Base-by-base conservation (phyloP, 1,140 invertebrate genomes). In the Listronotus bonariensis region DNA sequence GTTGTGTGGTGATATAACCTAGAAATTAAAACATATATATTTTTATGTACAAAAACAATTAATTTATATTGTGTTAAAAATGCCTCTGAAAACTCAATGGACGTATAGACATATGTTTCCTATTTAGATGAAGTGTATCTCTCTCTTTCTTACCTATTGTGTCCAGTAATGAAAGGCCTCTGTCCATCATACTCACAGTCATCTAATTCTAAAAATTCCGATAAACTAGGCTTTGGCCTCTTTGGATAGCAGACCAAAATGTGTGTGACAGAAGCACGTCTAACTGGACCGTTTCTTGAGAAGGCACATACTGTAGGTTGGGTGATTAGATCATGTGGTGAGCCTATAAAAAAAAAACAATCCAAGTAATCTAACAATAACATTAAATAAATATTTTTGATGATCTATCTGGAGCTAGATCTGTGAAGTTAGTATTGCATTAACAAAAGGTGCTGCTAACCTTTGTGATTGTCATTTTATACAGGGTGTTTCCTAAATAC, bases 1-100 rank as follows among this genome's bases (percentile, higher is more conserved):
- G 90, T 89, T 5, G 95, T 95, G 75, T 97, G 95, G 75, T 96
- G 95, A 78, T 98, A 98, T 36, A 97, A 80, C 76, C 93, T 86
- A 42, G 9, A 3, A 51, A 38, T n/a, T 26, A 26, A 26, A 26
- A 26, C 2, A 26, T 3, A 26, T 26, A 26, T 1, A 26, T 26
- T n/a, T n/a, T n/a, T n/a, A n/a, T n/a, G n/a, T n/a, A n/a, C n/a
- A n/a, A n/a, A n/a, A n/a, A n/a, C n/a, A n/a, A n/a, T n/a, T n/a
- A n/a, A n/a, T n/a, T n/a, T n/a, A n/a, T n/a, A n/a, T n/a, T n/a
- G n/a, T n/a, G n/a, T n/a, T n/a, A n/a, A n/a, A n/a, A n/a, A n/a
- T n/a, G n/a, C n/a, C n/a, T n/a, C n/a, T n/a, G n/a, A n/a, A n/a
- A 26, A 36, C 49, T 7, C 15, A 52, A 52, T 15, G 26, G 6